A percentile compares a stretch with the other conserved stretches of the same genome.
phyloP scores from a whole-genome alignment of 2,113 vertebrate species.

The Lophius piscatorius region DNA sequence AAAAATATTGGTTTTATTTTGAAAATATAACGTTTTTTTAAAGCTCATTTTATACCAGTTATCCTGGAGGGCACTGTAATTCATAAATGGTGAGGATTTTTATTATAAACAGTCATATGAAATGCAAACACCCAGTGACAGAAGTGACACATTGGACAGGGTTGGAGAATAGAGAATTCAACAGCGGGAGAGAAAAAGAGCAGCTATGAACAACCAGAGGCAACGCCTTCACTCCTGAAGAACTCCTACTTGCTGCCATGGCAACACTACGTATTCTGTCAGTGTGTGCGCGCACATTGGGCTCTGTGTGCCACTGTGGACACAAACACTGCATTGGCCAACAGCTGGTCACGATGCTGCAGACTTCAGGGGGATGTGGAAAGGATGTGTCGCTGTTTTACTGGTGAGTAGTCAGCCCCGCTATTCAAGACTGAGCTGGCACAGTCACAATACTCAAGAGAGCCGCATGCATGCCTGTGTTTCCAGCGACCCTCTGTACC shows the following conservation, averaged over 20 bases:
- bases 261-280: slow-evolving; percentile 59
- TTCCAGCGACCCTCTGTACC: background rate
- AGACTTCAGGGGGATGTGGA: slow-evolving; percentile 63
- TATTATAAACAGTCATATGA: slow-evolving; percentile 37
- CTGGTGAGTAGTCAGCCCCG: slow-evolving; percentile 58
- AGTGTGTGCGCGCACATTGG: slow-evolving; percentile 34
- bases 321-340: slow-evolving; percentile 49
- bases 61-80: too few species aligned
- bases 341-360: slow-evolving; percentile 72
- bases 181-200: slow-evolving; percentile 44
- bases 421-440: slow-evolving; percentile 32
- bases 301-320: slow-evolving; percentile 44
- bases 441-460: slow-evolving; percentile 9
- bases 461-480: background rate
- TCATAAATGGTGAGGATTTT: slow-evolving; percentile 13
- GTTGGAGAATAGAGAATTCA: slow-evolving; percentile 33
- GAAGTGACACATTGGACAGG: slow-evolving; percentile 31
- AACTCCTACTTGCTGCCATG: slow-evolving; percentile 71
- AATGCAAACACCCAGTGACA: slow-evolving; percentile 45
- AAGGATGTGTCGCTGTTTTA: slow-evolving; percentile 53
- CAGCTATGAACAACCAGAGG: slow-evolving; percentile 54
- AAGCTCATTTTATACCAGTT: too few species aligned
- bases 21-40: too few species aligned
- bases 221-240: slow-evolving; percentile 69
- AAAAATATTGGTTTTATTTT: too few species aligned